Base-by-base conservation (phyloP, 2,888 invertebrate genomes). In the Leptothorax acervorum region DNA sequence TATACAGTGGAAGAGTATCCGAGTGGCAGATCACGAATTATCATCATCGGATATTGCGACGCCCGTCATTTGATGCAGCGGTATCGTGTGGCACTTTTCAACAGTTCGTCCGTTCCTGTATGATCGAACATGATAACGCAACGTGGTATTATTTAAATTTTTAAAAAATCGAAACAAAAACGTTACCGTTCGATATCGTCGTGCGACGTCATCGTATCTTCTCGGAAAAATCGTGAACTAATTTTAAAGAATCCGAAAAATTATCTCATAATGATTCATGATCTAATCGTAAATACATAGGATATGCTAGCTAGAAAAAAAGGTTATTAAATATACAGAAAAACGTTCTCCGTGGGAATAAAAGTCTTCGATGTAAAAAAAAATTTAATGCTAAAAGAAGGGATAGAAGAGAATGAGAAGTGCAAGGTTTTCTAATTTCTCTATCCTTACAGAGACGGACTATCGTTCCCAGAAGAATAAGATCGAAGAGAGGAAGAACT, bases 371-470 rank as follows among this genome's bases (percentile, higher is more conserved):
- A 6, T 3, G 51, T 35, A 11, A 2, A 28, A 23, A 51, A 28
- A 45, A 70, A 57, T 42, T n/a, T 68, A 18, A 39, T 4, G 15
- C 3, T 75, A 11, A 31, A 70, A n/a, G n/a, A 6, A 62, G n/a
- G 1, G 0, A 45, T 9, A 66, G 9, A 18, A 12, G 18, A 48
- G 31, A 68, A 3, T 5, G 74, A 51, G 42, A 23, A 45, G 35
- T 31, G 28, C 31, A 18, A 53, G 73, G 48, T 88, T 76, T 88
- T 74, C 83, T 87, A 76, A 85, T 87, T 88, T 90, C 75, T 90
- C 83, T 90, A 63, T 90, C 83, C 76, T 89, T 89, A 65, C 88
- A 90, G 87, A 90, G 87, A 83, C 60, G 82, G 70, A 51, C 79
- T 62, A 78, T 55, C 65, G 68, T 60, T 53, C 82, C 63, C 39